Evolutionary conservation across 2,113 vertebrate genomes (phyloP).

Genomic region (Ardeotis arabs): DNA sequence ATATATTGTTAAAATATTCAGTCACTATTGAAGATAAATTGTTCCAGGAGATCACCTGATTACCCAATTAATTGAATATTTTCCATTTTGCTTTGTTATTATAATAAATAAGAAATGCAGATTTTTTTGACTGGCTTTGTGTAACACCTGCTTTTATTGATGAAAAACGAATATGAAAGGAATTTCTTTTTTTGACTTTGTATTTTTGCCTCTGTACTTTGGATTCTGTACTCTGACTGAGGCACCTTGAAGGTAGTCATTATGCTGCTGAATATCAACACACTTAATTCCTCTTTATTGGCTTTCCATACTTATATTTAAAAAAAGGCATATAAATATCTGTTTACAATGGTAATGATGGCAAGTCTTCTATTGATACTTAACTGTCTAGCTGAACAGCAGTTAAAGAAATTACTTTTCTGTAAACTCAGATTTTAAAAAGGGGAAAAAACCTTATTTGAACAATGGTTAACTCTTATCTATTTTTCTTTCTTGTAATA

Average conservation of each 20-base stretch:
- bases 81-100: not conserved
- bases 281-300: not conserved
- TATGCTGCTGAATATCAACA: not conserved
- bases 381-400: not conserved
- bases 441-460: not conserved
- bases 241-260: not conserved
- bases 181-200: not conserved
- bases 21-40: slow-evolving; percentile 38
- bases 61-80: slow-evolving; percentile 13
- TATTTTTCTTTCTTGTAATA: not conserved
- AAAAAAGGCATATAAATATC: slow-evolving; percentile 18
- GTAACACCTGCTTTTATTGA: not conserved
- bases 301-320: slow-evolving; percentile 1
- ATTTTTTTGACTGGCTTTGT: not conserved
- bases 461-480: not conserved
- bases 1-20: slow-evolving; percentile 57
- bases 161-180: not conserved
- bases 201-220: not conserved
- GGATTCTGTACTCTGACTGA: not conserved
- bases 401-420: not conserved
- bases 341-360: slow-evolving; percentile 41
- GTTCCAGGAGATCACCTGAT: not conserved
- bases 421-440: not conserved
- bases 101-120: not conserved
- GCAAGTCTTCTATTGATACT: not conserved